Percentiles rank a stretch among this genome's conserved stretches.
These are phyloP conservation scores for Montipora efflorescens DNA, from an alignment of 64 coral and sea anemone species.

Conservation along the genomic window DNA sequence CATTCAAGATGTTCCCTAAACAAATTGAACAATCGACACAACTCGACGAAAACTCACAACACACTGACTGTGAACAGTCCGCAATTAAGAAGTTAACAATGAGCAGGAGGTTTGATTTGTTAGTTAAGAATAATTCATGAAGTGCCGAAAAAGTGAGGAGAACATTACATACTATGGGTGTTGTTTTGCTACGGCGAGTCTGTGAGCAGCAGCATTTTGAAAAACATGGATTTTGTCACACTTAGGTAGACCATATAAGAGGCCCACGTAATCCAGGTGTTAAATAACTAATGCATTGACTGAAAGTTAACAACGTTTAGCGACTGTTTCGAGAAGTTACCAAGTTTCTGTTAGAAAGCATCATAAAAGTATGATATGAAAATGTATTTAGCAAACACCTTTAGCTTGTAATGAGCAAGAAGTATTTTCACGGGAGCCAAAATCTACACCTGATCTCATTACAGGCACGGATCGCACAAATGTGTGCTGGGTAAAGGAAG, in stretches of 20 bases:
- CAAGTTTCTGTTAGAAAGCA: not conserved
- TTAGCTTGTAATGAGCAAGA: slow-evolving; percentile 4
- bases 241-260: not conserved
- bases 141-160: not conserved
- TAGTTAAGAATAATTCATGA: slow-evolving; percentile 2
- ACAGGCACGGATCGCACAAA: slow-evolving; percentile 3
- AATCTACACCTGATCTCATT: slow-evolving; percentile 1
- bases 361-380: not conserved
- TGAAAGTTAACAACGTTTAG: not conserved
- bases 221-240: not conserved
- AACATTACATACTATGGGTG: not conserved
- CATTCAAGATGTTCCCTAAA: not conserved
- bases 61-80: not conserved
- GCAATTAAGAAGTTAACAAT: not conserved
- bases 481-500: slow-evolving; percentile 50
- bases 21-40: no score
- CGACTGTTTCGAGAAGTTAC: no score
- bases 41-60: no score
- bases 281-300: not conserved
- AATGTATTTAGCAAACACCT: slow-evolving; percentile 17
- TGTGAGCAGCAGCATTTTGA: not conserved
- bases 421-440: slow-evolving; percentile 15
- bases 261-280: not conserved
- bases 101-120: not conserved
- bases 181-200: slow-evolving; percentile 4